Evolutionary conservation across 2,113 vertebrate genomes (phyloP).

Genomic region (Nicator chloris): DNA sequence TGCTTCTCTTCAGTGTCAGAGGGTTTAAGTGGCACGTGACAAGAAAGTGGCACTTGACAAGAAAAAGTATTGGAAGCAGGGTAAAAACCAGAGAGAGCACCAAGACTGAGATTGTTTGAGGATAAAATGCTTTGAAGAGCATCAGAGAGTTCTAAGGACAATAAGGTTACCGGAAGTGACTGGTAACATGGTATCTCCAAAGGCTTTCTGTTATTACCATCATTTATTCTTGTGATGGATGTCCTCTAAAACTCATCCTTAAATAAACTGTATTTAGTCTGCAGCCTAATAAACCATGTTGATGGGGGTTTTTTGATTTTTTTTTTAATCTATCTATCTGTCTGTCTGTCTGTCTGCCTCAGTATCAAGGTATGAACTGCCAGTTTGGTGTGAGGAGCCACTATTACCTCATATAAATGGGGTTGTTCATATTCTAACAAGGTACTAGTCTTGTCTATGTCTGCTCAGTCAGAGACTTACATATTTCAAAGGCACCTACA

Average conservation of each 20-base stretch:
- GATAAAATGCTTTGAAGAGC: background rate
- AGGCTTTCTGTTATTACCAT: background rate
- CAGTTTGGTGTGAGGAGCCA: background rate
- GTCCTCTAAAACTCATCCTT: background rate
- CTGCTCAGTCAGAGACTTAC: background rate
- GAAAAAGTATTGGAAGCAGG: background rate
- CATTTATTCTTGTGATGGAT: background rate
- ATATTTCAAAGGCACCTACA: background rate
- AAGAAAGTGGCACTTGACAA: background rate
- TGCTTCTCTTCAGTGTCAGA: background rate
- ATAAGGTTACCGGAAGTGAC: background rate
- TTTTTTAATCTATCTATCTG: background rate
- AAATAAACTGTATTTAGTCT: background rate
- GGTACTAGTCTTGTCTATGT: background rate
- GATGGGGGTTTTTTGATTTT: no score
- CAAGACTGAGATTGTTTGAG: background rate
- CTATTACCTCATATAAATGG: background rate
- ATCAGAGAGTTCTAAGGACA: background rate
- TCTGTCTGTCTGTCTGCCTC: background rate
- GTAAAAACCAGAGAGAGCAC: background rate
- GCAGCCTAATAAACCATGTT: background rate
- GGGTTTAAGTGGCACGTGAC: background rate
- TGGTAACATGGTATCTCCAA: background rate
- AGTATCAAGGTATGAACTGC: background rate
- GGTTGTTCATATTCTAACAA: background rate